Evolutionary conservation across 2,797 vertebrate species (phyloP), one percentile per base, ranked within the genome.

Genomic region (Aeoliscus strigatus): DNA sequence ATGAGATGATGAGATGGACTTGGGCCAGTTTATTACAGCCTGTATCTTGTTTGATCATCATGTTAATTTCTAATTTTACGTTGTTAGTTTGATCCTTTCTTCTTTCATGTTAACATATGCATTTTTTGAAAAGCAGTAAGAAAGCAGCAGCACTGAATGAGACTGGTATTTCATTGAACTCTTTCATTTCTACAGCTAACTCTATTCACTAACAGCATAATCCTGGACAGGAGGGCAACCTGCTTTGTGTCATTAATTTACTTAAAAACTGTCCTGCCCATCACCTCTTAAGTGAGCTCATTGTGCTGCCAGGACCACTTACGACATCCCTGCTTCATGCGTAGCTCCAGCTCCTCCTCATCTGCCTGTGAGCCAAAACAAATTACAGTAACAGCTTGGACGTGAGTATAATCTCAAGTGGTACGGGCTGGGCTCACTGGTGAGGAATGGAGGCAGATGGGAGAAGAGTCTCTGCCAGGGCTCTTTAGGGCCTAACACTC

Each of bases 321-420:
- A 80, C 34, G 72, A 72, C 70, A 71, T 70, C 67, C 57, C 80
- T 70, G 77, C 75, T 63, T 86, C 81, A 82, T 73, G 75, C 46
- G 62, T 77, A 66, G 51, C 69, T 80, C 80, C 78, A 75, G 62
- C 77, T 70, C 73, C 73, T 75, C 60, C 68, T 72, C 73, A 58
- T 72, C 66, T 75, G 70, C 75, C 74, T 66, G 75, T 60, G 75
- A 82, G 82, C 82, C 83, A 82, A 83, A 82, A 81, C 76, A 84
- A 85, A 87, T 87, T 82, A 85, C 82, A 80, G 83, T 81, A 85
- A 86, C 83, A 86, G 79, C 83, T 84, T 84, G 83, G 81, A 84
- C 77, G 82, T 80, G 77, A 73, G 73, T 62, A 74, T 69, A 78
- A 80, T 86, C 82, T 82, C 77, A 81, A 84, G 79, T 71, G 78